These are phyloP conservation scores for Aspiorhynchus laticeps DNA, from an alignment of 2,113 vertebrate genomes.

Conservation along the genomic window DNA sequence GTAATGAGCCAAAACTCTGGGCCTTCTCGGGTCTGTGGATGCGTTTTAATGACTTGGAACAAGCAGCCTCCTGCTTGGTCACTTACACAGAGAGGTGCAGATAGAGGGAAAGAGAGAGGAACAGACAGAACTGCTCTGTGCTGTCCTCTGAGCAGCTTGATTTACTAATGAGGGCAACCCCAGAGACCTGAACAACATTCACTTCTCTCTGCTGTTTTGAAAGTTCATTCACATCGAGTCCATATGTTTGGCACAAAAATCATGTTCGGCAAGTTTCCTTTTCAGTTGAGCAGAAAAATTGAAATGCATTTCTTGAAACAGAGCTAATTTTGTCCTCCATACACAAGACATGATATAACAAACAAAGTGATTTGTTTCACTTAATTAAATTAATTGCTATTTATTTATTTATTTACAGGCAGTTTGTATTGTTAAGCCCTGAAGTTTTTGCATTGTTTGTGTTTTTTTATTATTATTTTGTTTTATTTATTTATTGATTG, in stretches of 20 bases:
- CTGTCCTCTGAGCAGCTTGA: conserved; percentile 20
- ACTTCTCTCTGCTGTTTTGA: not conserved
- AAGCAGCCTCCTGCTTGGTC: conserved; percentile 8
- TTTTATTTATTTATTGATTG: no score
- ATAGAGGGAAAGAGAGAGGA: conserved; percentile 19
- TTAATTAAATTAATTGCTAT: not conserved
- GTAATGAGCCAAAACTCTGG: conserved; percentile 45
- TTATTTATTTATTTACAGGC: no score
- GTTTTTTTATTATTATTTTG: no score
- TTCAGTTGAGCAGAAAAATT: not conserved
- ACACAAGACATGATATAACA: not conserved
- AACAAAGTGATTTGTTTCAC: not conserved
- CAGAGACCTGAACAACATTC: conserved; percentile 11
- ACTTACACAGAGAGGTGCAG: conserved; percentile 23
- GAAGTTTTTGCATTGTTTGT: no score
- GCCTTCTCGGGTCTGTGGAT: conserved; percentile 36
- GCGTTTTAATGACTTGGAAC: conserved; percentile 37
- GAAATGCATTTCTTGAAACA: not conserved
- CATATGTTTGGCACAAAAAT: not conserved
- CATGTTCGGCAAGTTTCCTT: not conserved
- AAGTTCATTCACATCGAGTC: not conserved
- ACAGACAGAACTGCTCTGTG: conserved; percentile 9
- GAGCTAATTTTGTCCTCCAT: not conserved
- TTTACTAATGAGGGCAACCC: conserved; percentile 10
- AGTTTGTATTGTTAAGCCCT: not conserved